Conservation (phyloP, 2,888 invertebrate species). For the Leptopilina syphax region DNA sequence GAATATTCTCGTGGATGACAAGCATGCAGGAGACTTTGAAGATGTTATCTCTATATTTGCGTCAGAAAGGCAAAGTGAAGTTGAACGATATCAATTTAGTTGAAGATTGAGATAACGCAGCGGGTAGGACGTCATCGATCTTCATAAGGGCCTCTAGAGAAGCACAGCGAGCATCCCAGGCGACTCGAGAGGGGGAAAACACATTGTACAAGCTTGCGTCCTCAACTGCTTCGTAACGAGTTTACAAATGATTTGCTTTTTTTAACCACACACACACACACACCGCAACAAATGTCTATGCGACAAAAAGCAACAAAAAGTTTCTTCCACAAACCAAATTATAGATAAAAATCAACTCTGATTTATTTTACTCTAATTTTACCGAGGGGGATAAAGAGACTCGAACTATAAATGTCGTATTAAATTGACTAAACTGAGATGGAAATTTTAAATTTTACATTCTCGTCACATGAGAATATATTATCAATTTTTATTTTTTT, state of each 20-base stretch:
- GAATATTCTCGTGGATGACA: background rate
- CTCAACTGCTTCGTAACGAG: slow-evolving; percentile 31
- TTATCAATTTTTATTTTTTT: too few species aligned
- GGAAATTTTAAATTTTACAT: too few species aligned
- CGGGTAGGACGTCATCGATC: slow-evolving; percentile 37
- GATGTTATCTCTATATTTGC: slow-evolving; percentile 4
- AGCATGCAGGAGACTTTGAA: background rate
- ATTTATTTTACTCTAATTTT: background rate
- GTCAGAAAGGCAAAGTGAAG: slow-evolving; percentile 29
- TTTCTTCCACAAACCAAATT: background rate
- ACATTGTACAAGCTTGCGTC: background rate
- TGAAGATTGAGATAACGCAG: slow-evolving; percentile 38
- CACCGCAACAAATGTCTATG: background rate
- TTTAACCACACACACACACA: background rate
- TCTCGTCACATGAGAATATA: too few species aligned
- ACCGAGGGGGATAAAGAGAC: too few species aligned
- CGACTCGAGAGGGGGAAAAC: slow-evolving; percentile 19
- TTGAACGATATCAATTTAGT: slow-evolving; percentile 38
- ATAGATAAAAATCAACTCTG: background rate
- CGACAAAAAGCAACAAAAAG: background rate
- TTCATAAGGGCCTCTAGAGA: slow-evolving; percentile 27
- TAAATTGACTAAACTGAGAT: too few species aligned
- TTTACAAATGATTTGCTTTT: slow-evolving; percentile 12
- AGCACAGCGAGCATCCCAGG: slow-evolving; percentile 24
- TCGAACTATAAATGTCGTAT: too few species aligned